phyloP scores from a whole-genome alignment of 2,888 invertebrate species.

The Brenthis hecate region DNA sequence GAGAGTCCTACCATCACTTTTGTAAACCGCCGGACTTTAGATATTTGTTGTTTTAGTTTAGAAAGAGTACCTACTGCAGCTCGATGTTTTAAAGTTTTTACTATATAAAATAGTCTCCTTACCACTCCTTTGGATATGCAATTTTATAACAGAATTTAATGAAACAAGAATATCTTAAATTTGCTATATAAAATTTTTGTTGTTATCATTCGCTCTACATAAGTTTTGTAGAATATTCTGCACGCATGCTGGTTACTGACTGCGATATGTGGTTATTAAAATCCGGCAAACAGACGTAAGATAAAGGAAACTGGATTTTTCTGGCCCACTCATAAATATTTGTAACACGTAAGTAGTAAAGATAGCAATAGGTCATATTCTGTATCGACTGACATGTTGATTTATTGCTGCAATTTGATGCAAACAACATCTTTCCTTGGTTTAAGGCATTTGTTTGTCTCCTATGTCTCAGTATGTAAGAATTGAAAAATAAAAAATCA shows the following conservation, averaged over 20 bases:
- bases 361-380: slow-evolving; percentile 28
- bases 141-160: no score
- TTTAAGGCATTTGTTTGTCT: slow-evolving; percentile 10
- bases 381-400: background rate
- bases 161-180: no score
- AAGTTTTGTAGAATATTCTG: background rate
- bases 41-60: no score
- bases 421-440: slow-evolving; percentile 7
- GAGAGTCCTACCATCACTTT: no score
- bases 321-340: slow-evolving; percentile 23
- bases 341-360: slow-evolving; percentile 18
- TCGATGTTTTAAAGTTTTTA: no score
- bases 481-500: no score
- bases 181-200: no score
- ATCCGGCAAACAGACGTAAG: slow-evolving; percentile 33
- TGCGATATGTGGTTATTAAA: background rate
- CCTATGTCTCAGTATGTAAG: background rate
- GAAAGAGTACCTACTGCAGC: no score
- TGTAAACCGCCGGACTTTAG: no score
- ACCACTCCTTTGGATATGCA: no score
- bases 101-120: no score
- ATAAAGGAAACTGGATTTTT: slow-evolving; percentile 35
- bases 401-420: background rate
- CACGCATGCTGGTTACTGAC: background rate
- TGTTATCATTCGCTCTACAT: no score